Conservation (phyloP, 2,113 vertebrate genomes). For the Mesitornis unicolor region DNA sequence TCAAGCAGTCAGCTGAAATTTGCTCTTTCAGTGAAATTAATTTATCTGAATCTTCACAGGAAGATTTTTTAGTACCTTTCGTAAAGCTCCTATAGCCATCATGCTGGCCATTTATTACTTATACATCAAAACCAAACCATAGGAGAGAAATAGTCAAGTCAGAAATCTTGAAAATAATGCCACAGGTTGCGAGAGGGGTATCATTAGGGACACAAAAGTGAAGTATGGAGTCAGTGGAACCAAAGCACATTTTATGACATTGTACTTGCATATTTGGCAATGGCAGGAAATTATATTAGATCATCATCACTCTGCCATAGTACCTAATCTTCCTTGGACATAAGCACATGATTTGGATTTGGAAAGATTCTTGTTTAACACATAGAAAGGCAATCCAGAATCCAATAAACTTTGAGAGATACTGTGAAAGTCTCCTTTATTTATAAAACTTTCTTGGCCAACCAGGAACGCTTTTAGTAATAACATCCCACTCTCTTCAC, state of each 20-base stretch:
- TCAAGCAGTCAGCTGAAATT: conserved; percentile 18
- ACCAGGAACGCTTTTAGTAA: background rate
- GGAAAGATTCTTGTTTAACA: background rate
- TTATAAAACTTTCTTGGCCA: background rate
- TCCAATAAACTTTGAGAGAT: background rate
- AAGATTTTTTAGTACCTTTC: background rate
- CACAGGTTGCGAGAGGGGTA: background rate
- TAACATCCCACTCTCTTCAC: background rate
- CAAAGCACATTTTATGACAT: background rate
- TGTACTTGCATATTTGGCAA: background rate
- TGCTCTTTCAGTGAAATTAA: conserved; percentile 19
- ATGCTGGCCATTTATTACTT: conserved; percentile 39
- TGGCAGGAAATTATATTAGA: background rate
- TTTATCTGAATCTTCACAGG: background rate
- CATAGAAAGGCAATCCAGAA: background rate
- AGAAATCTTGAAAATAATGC: conserved; percentile 28
- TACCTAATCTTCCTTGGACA: background rate
- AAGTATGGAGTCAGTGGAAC: background rate
- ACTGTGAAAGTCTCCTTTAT: background rate
- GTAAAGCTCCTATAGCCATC: background rate
- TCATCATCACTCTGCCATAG: background rate
- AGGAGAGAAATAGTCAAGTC: background rate
- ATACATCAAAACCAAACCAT: conserved; percentile 15
- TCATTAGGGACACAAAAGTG: background rate
- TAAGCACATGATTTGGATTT: background rate